These are phyloP conservation scores for Nicator chloris DNA, from an alignment of 2,113 vertebrate genomes.

Conservation along the genomic window DNA sequence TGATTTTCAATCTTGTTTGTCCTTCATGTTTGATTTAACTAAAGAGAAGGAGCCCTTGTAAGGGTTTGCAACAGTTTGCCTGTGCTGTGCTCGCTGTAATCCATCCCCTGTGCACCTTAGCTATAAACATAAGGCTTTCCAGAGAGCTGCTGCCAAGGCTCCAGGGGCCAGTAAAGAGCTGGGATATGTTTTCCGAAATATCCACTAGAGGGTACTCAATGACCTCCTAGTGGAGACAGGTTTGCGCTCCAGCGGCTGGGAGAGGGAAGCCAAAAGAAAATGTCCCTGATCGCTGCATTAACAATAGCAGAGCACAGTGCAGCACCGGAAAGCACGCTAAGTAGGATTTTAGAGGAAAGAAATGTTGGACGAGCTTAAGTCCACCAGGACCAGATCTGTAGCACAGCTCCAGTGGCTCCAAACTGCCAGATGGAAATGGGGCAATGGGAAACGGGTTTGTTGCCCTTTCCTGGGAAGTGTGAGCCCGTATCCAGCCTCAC, in stretches of 20 bases:
- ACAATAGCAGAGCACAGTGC: background rate
- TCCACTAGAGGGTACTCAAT: slow-evolving; percentile 55
- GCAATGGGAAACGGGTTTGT: background rate
- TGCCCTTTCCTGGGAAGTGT: background rate
- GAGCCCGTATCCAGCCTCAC: fast-evolving
- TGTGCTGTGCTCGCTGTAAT: background rate
- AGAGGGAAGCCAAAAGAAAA: background rate
- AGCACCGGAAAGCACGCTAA: background rate
- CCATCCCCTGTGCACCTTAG: background rate
- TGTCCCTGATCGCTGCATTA: background rate
- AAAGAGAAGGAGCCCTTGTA: background rate
- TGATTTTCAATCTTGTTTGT: slow-evolving; percentile 19
- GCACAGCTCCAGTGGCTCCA: background rate
- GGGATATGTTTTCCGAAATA: background rate
- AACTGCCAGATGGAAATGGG: background rate
- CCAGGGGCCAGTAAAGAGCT: background rate
- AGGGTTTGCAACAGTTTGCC: background rate
- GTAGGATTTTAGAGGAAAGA: background rate
- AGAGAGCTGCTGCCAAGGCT: background rate
- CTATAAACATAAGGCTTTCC: background rate
- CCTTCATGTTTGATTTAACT: background rate
- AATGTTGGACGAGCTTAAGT: background rate
- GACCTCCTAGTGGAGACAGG: background rate
- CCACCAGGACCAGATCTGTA: background rate
- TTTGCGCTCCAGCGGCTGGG: background rate